phyloP scores from a whole-genome alignment of 2,113 vertebrate species.

The Ellobius talpinus region DNA sequence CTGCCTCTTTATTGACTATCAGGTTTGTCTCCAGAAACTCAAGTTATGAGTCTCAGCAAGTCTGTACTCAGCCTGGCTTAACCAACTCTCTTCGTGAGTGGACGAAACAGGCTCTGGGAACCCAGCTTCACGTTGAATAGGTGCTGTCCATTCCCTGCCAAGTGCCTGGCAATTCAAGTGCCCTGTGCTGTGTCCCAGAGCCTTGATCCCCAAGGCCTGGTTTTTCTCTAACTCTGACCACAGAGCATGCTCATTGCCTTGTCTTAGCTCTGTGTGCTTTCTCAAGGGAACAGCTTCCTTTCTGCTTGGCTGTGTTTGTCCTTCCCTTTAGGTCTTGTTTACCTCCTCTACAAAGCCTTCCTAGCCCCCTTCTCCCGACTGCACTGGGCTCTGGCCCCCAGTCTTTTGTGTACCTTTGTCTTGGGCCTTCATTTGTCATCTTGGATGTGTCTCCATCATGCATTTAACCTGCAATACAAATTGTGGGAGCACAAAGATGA shows the following conservation, averaged over 20 bases:
- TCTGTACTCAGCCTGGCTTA: constrained; percentile 82
- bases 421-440: neutral
- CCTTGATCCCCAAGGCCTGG: too few species aligned
- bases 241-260: neutral
- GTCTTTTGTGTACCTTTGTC: neutral
- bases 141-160: neutral
- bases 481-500: neutral
- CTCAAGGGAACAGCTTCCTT: neutral
- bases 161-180: constrained; percentile 13
- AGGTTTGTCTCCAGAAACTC: constrained; percentile 81
- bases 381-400: neutral
- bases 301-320: neutral
- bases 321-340: neutral
- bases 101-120: constrained; percentile 75
- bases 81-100: constrained; percentile 75
- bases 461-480: neutral
- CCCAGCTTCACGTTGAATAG: constrained; percentile 43
- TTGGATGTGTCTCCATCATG: neutral
- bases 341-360: neutral
- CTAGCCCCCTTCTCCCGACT: neutral
- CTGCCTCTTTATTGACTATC: constrained; percentile 85
- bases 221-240: neutral
- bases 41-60: constrained; percentile 84
- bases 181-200: too few species aligned
- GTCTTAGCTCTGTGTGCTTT: neutral